A percentile compares a stretch with the other conserved stretches of the same genome.
phyloP scores from a whole-genome alignment of 2,113 vertebrate species.

The Pipra filicauda region DNA sequence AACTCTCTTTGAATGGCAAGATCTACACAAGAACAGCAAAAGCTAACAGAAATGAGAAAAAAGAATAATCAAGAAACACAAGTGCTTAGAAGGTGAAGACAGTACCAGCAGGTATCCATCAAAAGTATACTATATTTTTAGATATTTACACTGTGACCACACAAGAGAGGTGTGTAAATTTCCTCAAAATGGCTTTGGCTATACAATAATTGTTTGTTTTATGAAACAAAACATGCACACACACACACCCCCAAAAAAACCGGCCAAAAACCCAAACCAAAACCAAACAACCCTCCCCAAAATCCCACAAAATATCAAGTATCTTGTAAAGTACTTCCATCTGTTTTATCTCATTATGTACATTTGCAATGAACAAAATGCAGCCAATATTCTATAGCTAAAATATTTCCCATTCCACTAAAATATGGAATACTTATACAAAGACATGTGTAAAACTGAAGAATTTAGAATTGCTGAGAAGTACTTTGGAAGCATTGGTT shows the following conservation, averaged over 20 bases:
- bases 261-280: background rate
- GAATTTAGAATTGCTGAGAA: background rate
- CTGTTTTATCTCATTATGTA: background rate
- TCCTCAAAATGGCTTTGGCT: background rate
- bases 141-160: background rate
- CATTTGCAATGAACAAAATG: background rate
- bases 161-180: background rate
- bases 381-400: background rate
- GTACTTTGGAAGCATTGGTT: background rate
- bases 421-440: background rate
- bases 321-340: background rate
- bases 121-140: background rate
- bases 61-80: background rate
- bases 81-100: background rate
- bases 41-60: background rate
- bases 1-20: background rate
- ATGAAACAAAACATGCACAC: background rate
- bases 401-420: background rate
- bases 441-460: background rate
- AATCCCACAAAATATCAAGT: background rate
- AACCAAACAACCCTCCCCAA: background rate
- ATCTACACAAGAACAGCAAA: background rate
- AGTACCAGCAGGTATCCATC: background rate
- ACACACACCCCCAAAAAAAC: background rate
- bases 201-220: background rate